Conservation (phyloP, 2,888 invertebrate genomes). For the Dione vanillae region DNA sequence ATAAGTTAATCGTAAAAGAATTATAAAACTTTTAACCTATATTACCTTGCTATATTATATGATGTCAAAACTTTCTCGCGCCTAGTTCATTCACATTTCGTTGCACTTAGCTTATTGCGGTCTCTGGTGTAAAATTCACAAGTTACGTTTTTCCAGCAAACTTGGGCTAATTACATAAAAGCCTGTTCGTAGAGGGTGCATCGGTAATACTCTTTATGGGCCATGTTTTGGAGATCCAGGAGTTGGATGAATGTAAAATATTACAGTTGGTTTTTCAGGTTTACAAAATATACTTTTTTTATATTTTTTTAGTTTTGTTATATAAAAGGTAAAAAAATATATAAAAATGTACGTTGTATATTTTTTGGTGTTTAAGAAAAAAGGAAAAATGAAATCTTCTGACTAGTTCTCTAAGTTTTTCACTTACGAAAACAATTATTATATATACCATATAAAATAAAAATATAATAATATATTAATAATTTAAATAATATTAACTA, state of each 20-base stretch:
- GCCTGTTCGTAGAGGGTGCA: slow-evolving; percentile 67
- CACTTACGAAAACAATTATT: too few relatives aligned
- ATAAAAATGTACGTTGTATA: too few relatives aligned
- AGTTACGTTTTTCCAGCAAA: slow-evolving; percentile 57
- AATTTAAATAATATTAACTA: too few relatives aligned
- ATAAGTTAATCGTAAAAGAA: not conserved
- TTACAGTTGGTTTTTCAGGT: not conserved
- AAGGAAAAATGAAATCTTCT: too few relatives aligned
- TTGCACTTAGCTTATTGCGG: slow-evolving; percentile 68
- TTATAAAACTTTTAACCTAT: not conserved
- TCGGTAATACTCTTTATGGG: slow-evolving; percentile 57
- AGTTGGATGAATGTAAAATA: not conserved
- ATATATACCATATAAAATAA: too few relatives aligned
- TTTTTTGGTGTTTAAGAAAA: too few relatives aligned
- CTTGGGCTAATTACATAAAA: slow-evolving; percentile 65
- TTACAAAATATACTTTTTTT: too few relatives aligned
- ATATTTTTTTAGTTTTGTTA: not conserved
- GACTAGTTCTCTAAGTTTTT: too few relatives aligned
- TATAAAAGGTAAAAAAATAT: too few relatives aligned
- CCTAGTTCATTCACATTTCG: slow-evolving; percentile 36
- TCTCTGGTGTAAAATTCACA: slow-evolving; percentile 60
- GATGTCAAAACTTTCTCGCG: slow-evolving; percentile 24
- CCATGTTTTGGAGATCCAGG: not conserved
- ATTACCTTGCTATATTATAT: slow-evolving; percentile 2
- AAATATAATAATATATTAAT: too few relatives aligned